phyloP scores from a whole-genome alignment of 2,888 invertebrate genomes.

The Panorpa germanica region DNA sequence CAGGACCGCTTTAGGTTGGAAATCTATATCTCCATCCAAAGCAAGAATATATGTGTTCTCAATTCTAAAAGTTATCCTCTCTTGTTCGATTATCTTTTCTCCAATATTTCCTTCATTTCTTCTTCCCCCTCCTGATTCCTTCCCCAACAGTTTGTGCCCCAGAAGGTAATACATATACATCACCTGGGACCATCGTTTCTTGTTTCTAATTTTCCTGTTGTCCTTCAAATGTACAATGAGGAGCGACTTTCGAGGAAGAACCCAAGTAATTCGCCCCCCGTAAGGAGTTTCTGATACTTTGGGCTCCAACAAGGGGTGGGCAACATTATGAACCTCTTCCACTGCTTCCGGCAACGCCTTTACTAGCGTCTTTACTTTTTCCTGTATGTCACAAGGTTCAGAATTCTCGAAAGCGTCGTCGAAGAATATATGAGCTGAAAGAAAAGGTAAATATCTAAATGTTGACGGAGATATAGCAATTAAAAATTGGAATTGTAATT shows the following conservation, averaged over 20 bases:
- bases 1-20: constrained; percentile 61
- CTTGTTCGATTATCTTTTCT: constrained; percentile 49
- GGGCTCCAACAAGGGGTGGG: constrained; percentile 42
- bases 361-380: constrained; percentile 56
- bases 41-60: constrained; percentile 70
- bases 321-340: constrained; percentile 43
- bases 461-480: too few relatives aligned
- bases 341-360: constrained; percentile 59
- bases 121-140: constrained; percentile 32
- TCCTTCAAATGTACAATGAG: constrained; percentile 79
- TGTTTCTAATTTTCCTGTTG: constrained; percentile 68
- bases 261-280: constrained; percentile 71
- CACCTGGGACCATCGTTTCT: constrained; percentile 87
- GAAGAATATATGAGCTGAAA: constrained; percentile 59
- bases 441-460: too few relatives aligned
- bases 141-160: constrained; percentile 59
- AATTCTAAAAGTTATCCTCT: too few relatives aligned
- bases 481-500: too few relatives aligned
- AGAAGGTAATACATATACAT: constrained; percentile 91
- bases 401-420: constrained; percentile 62
- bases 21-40: constrained; percentile 79
- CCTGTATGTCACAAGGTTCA: constrained; percentile 58
- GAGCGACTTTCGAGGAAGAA: constrained; percentile 65
- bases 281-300: constrained; percentile 67
- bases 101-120: too few relatives aligned